phyloP scores from a whole-genome alignment of 2,888 invertebrate species.

The Chalcosyrphus nemorum region DNA sequence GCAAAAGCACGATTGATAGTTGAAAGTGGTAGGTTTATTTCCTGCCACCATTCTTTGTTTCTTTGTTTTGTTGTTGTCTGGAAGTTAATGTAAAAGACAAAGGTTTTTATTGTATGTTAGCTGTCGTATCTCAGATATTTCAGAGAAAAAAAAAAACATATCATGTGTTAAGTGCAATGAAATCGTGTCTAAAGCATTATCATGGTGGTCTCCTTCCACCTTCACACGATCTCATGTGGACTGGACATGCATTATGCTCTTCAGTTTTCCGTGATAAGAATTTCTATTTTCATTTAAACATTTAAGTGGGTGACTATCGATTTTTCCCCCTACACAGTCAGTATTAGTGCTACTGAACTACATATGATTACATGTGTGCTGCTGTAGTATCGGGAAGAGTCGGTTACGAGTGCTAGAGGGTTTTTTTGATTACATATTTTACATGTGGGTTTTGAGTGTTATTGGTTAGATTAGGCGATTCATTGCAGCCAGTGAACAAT shows the following conservation, averaged over 20 bases:
- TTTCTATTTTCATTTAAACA: slow-evolving; percentile 25
- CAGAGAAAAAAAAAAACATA: no score
- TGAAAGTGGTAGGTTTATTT: not conserved
- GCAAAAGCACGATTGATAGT: not conserved
- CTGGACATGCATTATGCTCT: not conserved
- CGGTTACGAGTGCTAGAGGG: not conserved
- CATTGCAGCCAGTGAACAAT: slow-evolving; percentile 7
- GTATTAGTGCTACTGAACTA: not conserved
- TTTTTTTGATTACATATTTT: not conserved
- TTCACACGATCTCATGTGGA: not conserved
- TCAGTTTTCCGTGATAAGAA: not conserved
- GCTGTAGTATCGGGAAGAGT: not conserved
- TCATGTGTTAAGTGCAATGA: not conserved
- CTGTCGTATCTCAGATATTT: no score
- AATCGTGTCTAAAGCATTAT: not conserved
- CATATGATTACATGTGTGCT: not conserved
- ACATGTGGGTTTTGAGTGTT: not conserved
- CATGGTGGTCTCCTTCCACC: not conserved
- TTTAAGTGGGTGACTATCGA: slow-evolving; percentile 20
- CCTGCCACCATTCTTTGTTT: no score
- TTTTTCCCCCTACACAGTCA: not conserved
- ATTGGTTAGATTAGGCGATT: not conserved
- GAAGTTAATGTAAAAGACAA: not conserved
- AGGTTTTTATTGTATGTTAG: not conserved
- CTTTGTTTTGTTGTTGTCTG: not conserved